These are phyloP conservation scores for Olivierus martensii DNA, from an alignment of 1,140 invertebrate genomes.

Conservation along the genomic window DNA sequence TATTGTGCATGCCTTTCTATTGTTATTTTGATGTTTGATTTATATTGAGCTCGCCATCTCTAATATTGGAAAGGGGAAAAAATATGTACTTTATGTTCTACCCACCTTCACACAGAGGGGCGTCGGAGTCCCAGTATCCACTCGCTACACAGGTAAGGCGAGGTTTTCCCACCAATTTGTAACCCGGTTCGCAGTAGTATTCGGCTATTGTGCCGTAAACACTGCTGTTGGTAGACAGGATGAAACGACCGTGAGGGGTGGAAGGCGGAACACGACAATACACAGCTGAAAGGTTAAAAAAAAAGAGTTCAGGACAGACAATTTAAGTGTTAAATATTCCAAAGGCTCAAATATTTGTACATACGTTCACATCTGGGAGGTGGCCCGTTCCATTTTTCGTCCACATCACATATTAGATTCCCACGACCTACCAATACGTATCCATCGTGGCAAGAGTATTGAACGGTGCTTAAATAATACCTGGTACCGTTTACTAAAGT, in stretches of 20 bases:
- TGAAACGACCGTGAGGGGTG: constrained; percentile 53
- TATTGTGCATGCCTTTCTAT: background rate
- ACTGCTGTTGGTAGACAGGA: constrained; percentile 45
- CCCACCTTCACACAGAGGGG: constrained; percentile 36
- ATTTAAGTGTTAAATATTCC: background rate
- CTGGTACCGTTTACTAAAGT: constrained; percentile 65
- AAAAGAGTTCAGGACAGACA: background rate
- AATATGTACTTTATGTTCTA: background rate
- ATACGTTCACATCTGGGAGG: constrained; percentile 63
- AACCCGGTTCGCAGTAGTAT: constrained; percentile 53
- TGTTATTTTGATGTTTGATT: background rate
- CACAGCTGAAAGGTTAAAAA: constrained; percentile 40
- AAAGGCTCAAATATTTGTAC: background rate
- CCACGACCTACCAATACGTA: constrained; percentile 67
- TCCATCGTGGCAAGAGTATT: constrained; percentile 67
- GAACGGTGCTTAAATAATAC: constrained; percentile 65
- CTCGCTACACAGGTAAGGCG: constrained; percentile 53
- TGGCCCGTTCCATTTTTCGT: constrained; percentile 84
- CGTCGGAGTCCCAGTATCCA: constrained; percentile 59
- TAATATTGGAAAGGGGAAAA: background rate
- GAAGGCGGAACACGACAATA: constrained; percentile 54
- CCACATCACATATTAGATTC: constrained; percentile 73
- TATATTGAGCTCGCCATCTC: background rate
- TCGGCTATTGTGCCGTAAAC: constrained; percentile 52
- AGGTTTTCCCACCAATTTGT: constrained; percentile 45